Percentiles rank a stretch among this genome's conserved stretches.
phyloP scores from a whole-genome alignment of 2,888 invertebrate genomes.

The Galeopsomyia nigrocyanea region DNA sequence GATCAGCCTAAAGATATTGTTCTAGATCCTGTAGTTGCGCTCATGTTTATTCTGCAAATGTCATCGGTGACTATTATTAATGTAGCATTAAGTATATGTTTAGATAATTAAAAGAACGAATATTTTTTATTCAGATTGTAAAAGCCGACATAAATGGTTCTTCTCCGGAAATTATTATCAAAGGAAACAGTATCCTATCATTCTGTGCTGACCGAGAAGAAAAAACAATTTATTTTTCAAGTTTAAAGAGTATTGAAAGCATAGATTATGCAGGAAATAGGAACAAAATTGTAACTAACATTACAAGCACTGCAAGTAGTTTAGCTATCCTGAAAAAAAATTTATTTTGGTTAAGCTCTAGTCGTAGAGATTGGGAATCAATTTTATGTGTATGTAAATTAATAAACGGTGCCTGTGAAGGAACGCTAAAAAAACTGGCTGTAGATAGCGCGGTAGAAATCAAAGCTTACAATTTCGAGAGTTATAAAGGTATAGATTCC shows the following conservation, averaged over 20 bases:
- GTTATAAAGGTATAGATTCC: neutral
- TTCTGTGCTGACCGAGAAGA: neutral
- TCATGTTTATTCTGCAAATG: conserved; percentile 5
- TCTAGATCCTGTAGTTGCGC: neutral
- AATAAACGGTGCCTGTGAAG: neutral
- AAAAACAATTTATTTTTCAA: neutral
- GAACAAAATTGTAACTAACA: too few relatives aligned
- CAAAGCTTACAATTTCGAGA: neutral
- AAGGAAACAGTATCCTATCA: neutral
- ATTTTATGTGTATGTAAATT: conserved; percentile 1
- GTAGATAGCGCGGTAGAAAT: neutral
- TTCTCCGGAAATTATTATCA: neutral
- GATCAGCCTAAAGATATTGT: neutral
- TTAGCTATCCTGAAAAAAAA: neutral
- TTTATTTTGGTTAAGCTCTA: conserved; percentile 5
- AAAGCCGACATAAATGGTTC: conserved; percentile 12
- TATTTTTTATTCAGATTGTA: conserved; percentile 15
- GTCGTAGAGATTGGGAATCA: neutral
- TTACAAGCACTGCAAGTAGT: neutral
- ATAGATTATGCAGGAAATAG: conserved; percentile 7
- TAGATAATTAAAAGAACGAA: neutral
- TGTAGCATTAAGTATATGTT: too few relatives aligned
- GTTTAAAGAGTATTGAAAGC: neutral
- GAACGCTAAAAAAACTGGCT: neutral
- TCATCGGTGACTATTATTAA: conserved; percentile 7